Conservation (phyloP, 1,140 invertebrate genomes). For the Conus ventricosus region DNA sequence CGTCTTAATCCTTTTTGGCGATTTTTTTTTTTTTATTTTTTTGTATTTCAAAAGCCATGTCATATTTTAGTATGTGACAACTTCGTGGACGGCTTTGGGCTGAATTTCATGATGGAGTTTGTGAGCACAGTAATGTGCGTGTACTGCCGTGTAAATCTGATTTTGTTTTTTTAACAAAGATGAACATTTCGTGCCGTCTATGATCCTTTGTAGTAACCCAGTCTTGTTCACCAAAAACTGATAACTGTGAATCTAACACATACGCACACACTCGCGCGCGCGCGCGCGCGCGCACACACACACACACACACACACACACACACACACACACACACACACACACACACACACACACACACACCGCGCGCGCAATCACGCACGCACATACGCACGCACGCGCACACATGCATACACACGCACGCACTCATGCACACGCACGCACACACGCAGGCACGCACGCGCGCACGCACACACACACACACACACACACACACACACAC, state of each 20-base stretch:
- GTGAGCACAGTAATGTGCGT: too few species aligned
- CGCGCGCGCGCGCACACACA: not conserved
- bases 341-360: slow-evolving; percentile 23
- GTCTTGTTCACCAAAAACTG: too few species aligned
- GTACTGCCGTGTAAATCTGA: too few species aligned
- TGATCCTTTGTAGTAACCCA: too few species aligned
- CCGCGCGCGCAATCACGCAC: not conserved
- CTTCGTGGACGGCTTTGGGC: too few species aligned
- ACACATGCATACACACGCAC: slow-evolving; percentile 17
- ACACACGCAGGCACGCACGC: not conserved
- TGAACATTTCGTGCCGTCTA: too few species aligned
- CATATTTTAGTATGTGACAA: too few species aligned
- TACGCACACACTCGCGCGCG: not conserved
- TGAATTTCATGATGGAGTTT: too few species aligned
- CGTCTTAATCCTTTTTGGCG: too few species aligned
- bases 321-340: slow-evolving; percentile 23
- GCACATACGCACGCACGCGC: not conserved
- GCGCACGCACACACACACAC: not conserved
- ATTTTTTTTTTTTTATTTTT: too few species aligned
- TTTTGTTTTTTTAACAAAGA: too few species aligned
- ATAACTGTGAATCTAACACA: not conserved
- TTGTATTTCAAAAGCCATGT: too few species aligned
- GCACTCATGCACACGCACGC: slow-evolving; percentile 7
- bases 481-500: slow-evolving; percentile 4
- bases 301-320: slow-evolving; percentile 17